Base-by-base conservation (phyloP, 2,797 vertebrate species). In the Myripristis jacobus region DNA sequence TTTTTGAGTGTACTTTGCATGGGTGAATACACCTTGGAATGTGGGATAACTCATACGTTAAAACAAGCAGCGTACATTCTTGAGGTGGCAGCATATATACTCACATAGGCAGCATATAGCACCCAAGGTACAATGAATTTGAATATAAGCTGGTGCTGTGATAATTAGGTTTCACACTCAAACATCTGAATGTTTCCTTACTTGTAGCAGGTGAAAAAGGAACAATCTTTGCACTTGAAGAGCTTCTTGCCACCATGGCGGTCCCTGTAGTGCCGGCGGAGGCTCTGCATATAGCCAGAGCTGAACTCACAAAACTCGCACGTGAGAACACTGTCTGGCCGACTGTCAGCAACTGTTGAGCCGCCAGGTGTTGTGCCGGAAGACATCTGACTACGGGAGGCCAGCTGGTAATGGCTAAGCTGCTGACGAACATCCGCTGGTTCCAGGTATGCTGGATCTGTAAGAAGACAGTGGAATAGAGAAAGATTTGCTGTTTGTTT, bases 261-360 rank as follows among this genome's bases (percentile, higher is more conserved):
- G 91, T 99, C 97, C 61, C 97, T 93, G 91, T 99, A 99, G 91
- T 99, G 98, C 71, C 98, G 95, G 11, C 97, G 93, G 84, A 99
- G 96, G 85, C 98, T 99, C 94, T 99, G 98, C 92, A 99, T 99
- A 90, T 99, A 99, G 58, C 97, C 97, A 9, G 97, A 99, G 77
- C 96, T 97, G 94, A 99, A 99, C 91, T 98, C 96, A 16, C 98
- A 99, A 94, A 99, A 98, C 95, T 99, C 97, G 73, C 98, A 99
- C 69, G 95, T 97, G 71, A 98, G 96, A 81, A 95, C 73, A 46
- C 88, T 86, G 79, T 98, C 97, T 9, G 84, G 86, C 2, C 94
- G 93, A 74, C 91, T 92, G 81, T 92, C 94, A 22, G 92, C 93
- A 3, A 88, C 19, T 66, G 46, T 72, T 41, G 24, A 86, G 63